Percentiles rank a stretch among this genome's conserved stretches.
phyloP scores from a whole-genome alignment of 2,797 vertebrate genomes.

The Uromys caudimaculatus region DNA sequence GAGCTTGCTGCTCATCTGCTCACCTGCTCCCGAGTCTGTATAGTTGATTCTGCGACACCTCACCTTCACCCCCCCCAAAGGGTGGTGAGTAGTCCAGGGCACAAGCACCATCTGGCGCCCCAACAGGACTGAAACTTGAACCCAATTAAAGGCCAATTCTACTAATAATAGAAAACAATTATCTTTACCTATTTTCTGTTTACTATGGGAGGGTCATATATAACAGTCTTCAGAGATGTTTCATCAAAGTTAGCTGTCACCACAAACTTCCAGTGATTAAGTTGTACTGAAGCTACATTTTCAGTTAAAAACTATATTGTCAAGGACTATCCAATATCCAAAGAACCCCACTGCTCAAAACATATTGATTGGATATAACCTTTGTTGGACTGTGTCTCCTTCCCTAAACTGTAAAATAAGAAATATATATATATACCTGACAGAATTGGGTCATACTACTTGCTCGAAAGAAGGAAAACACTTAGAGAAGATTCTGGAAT shows the following conservation, averaged over 20 bases:
- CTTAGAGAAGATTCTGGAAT: not conserved
- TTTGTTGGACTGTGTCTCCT: not conserved
- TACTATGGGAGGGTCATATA: not conserved
- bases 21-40: too few species aligned
- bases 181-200: not conserved
- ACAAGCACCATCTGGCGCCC: too few species aligned
- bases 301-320: not conserved
- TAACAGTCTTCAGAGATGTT: constrained; percentile 12
- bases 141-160: not conserved
- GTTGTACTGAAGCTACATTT: not conserved
- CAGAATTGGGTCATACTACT: not conserved
- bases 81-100: too few species aligned
- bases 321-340: not conserved
- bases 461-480: not conserved
- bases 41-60: too few species aligned
- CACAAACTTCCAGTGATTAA: constrained; percentile 17
- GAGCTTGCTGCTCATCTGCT: too few species aligned
- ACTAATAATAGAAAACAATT: not conserved
- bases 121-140: not conserved
- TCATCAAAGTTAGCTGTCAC: not conserved
- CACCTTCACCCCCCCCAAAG: too few species aligned
- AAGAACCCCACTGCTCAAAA: not conserved
- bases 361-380: not conserved
- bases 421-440: not conserved
- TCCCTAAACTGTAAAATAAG: constrained; percentile 39